Conservation (phyloP, 2,888 invertebrate genomes). For the Archips xylosteana region DNA sequence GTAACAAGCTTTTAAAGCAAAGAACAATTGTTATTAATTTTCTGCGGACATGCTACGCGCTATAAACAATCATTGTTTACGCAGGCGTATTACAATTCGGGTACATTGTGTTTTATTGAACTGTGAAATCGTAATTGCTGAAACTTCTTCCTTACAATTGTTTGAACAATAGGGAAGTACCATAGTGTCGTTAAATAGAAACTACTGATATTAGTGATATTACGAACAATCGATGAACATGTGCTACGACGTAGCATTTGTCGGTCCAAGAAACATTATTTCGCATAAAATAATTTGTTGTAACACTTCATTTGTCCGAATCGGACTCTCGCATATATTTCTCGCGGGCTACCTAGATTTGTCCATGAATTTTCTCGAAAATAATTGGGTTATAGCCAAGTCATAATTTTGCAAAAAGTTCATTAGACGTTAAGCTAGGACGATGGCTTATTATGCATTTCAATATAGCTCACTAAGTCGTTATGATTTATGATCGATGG, state of each 20-base stretch:
- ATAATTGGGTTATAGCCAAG: background rate
- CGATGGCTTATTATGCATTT: background rate
- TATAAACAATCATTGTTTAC: background rate
- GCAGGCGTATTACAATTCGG: background rate
- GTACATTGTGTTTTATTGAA: background rate
- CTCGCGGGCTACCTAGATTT: background rate
- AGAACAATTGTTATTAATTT: conserved; percentile 8
- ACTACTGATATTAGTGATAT: no score
- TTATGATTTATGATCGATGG: conserved; percentile 44
- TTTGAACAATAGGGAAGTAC: no score
- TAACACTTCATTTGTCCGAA: background rate
- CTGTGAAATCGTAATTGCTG: background rate
- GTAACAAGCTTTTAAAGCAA: conserved; percentile 14
- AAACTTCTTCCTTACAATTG: no score
- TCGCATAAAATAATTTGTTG: background rate
- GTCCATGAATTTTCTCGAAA: background rate
- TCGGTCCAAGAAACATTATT: background rate
- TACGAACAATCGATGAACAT: background rate
- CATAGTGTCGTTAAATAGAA: no score
- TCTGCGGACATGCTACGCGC: background rate
- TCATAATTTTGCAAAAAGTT: background rate
- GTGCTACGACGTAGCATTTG: conserved; percentile 46
- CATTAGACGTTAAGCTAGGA: background rate
- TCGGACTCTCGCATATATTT: background rate
- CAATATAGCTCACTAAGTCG: background rate